phyloP scores from a whole-genome alignment of 2,797 vertebrate species.

The Peromyscus aztecus region DNA sequence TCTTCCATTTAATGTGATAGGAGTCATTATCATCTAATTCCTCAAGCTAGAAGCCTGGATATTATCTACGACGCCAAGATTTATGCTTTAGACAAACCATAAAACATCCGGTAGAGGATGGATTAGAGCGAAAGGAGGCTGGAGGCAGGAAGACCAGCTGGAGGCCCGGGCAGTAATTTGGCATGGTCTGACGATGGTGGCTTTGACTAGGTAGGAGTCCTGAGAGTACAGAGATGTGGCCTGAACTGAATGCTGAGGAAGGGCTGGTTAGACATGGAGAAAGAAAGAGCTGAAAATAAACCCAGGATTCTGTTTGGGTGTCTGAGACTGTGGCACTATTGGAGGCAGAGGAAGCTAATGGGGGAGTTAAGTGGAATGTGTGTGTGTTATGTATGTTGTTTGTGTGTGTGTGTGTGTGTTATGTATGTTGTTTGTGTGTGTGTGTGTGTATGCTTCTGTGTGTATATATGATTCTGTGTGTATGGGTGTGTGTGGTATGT shows the following conservation, averaged over 20 bases:
- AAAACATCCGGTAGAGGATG: conserved; percentile 67
- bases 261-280: background rate
- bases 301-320: conserved; percentile 15
- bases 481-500: too few relatives aligned
- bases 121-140: conserved; percentile 53
- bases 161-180: conserved; percentile 63
- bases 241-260: background rate
- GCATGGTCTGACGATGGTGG: background rate
- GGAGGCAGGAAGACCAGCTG: conserved; percentile 76
- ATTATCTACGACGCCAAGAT: conserved; percentile 77
- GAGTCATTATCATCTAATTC: conserved; percentile 82
- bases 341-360: conserved; percentile 30
- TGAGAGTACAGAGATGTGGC: background rate
- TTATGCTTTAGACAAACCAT: conserved; percentile 77
- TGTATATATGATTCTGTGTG: too few relatives aligned
- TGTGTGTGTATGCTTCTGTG: too few relatives aligned
- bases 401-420: background rate
- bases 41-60: conserved; percentile 78
- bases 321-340: background rate
- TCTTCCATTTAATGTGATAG: conserved; percentile 76
- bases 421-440: background rate
- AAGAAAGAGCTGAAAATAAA: conserved; percentile 43
- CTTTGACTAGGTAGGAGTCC: background rate
- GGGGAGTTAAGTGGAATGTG: background rate
- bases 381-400: background rate